These are phyloP conservation scores for Ceyx margarethae DNA, from an alignment of 2,113 vertebrate species.

Conservation along the genomic window DNA sequence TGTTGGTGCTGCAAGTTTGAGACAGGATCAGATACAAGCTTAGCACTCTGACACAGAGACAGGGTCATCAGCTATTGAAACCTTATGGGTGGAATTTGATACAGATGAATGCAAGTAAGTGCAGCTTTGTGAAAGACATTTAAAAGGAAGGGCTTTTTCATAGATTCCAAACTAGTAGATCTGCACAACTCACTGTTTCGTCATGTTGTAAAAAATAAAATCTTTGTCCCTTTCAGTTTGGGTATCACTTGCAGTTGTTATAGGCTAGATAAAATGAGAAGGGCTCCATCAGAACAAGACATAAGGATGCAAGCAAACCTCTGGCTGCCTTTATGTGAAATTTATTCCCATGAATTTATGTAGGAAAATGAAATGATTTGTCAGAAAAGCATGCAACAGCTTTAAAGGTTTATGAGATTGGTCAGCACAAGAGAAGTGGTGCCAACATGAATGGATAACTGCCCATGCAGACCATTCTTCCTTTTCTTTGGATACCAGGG, in stretches of 20 bases:
- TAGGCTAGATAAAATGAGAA: neutral
- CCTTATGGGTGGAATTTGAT: neutral
- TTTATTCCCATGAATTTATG: neutral
- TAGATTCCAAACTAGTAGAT: neutral
- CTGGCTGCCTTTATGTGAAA: neutral
- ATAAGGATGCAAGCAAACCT: neutral
- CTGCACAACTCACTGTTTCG: neutral
- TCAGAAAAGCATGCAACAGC: neutral
- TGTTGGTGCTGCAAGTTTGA: neutral
- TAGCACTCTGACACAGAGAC: rapidly evolving
- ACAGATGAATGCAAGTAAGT: neutral
- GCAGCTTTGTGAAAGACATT: neutral
- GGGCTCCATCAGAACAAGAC: neutral
- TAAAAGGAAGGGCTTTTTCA: neutral
- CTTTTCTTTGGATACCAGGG: neutral
- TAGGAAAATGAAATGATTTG: neutral
- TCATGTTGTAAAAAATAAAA: neutral
- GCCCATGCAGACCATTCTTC: neutral
- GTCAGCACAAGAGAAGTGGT: neutral
- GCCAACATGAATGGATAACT: neutral
- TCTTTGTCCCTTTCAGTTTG: neutral
- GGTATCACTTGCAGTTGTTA: neutral
- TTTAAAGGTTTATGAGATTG: neutral
- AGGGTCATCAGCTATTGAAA: neutral
- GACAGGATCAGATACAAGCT: neutral